Conservation (phyloP, 1,140 invertebrate species). For the Drosophila ercepeae region DNA sequence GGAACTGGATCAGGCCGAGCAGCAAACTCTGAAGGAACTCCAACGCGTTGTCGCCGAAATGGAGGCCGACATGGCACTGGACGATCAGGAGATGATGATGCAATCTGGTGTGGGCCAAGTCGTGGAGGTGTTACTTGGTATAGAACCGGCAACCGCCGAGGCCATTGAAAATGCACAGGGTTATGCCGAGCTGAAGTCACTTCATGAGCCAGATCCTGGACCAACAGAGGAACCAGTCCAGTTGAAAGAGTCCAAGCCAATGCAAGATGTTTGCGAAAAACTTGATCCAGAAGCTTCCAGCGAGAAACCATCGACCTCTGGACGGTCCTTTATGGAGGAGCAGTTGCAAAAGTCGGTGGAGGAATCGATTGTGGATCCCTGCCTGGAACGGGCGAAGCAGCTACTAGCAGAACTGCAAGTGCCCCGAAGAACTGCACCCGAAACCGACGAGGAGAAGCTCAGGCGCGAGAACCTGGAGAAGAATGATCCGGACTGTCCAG, state of each 20-base stretch:
- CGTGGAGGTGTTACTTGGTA: neutral
- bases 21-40: constrained; percentile 49
- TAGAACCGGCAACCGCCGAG: neutral
- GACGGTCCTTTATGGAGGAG: neutral
- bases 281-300: neutral
- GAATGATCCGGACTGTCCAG: neutral
- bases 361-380: constrained; percentile 1
- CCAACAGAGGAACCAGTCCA: neutral
- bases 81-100: constrained; percentile 12
- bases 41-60: constrained; percentile 69
- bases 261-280: neutral
- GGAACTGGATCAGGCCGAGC: constrained; percentile 32
- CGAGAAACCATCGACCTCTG: neutral
- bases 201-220: neutral
- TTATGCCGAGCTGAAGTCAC: neutral
- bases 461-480: neutral
- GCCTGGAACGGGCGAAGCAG: neutral
- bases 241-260: neutral
- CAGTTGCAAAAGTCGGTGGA: neutral
- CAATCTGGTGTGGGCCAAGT: neutral
- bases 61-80: constrained; percentile 53
- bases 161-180: neutral
- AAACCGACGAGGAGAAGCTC: neutral
- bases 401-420: neutral
- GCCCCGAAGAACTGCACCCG: neutral